Evolutionary conservation across 2,888 invertebrate species (phyloP).

Genomic region (Barypeithes pellucidus): DNA sequence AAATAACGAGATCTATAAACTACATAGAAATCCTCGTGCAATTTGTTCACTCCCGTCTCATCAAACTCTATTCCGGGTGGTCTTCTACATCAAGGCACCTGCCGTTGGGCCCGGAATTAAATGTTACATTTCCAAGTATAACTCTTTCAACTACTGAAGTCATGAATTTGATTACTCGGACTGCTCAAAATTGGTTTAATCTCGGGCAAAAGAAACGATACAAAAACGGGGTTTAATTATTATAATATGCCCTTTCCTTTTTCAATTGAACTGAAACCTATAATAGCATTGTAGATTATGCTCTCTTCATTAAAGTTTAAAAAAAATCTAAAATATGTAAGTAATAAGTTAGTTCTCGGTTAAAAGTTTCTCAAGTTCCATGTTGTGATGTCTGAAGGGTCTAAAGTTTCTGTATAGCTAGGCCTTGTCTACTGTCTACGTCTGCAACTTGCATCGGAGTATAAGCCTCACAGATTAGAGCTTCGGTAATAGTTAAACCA

Average conservation of each 20-base stretch:
- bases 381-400: too few relatives aligned
- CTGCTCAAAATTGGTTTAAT: slow-evolving; percentile 34
- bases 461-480: slow-evolving; percentile 27
- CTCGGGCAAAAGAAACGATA: slow-evolving; percentile 4
- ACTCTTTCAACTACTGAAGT: slow-evolving; percentile 39
- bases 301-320: not conserved
- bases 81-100: slow-evolving; percentile 37
- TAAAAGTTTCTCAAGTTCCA: too few relatives aligned
- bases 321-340: too few relatives aligned
- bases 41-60: not conserved
- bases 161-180: slow-evolving; percentile 33
- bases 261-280: not conserved
- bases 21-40: not conserved
- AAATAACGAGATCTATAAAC: too few relatives aligned
- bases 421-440: not conserved
- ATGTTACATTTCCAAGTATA: slow-evolving; percentile 38
- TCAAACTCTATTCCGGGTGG: slow-evolving; percentile 44
- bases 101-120: slow-evolving; percentile 33
- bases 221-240: slow-evolving; percentile 19
- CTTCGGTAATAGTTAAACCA: slow-evolving; percentile 35
- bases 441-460: slow-evolving; percentile 21
- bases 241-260: not conserved
- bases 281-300: not conserved
- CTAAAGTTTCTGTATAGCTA: too few relatives aligned
- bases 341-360: too few relatives aligned